A percentile compares a stretch with the other conserved stretches of the same genome.
These are phyloP conservation scores for Lipotes vexillifer DNA, from an alignment of 2,113 vertebrate species.

Conservation along the genomic window DNA sequence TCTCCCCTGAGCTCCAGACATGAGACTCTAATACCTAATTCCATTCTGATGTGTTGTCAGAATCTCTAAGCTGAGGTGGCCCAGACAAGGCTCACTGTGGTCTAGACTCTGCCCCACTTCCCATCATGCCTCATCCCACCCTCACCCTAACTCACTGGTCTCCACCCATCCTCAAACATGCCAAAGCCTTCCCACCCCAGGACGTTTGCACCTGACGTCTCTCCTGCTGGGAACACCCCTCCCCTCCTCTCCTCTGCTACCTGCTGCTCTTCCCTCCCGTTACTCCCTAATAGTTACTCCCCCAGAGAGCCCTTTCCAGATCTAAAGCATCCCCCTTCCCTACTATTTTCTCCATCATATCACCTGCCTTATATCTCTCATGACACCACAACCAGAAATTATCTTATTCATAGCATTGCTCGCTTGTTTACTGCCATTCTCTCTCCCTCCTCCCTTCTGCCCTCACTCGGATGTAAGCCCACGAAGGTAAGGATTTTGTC, in stretches of 20 bases:
- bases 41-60: accelerated
- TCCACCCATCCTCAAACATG: accelerated
- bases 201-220: not conserved
- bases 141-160: not conserved
- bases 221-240: not conserved
- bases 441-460: not conserved
- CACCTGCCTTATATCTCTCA: not conserved
- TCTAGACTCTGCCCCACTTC: not conserved
- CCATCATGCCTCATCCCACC: not conserved
- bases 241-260: not conserved
- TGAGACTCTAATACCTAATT: accelerated
- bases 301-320: not conserved
- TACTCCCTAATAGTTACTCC: not conserved
- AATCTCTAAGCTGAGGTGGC: not conserved
- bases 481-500: accelerated
- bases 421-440: accelerated
- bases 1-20: no score
- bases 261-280: no score
- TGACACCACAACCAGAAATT: not conserved
- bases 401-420: accelerated
- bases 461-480: not conserved
- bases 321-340: not conserved
- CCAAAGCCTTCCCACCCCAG: accelerated
- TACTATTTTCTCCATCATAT: accelerated
- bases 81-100: not conserved